Evolutionary conservation across 2,797 vertebrate species (phyloP), one percentile per base, ranked within the genome.

Genomic region (Sebastes melanostomus): DNA sequence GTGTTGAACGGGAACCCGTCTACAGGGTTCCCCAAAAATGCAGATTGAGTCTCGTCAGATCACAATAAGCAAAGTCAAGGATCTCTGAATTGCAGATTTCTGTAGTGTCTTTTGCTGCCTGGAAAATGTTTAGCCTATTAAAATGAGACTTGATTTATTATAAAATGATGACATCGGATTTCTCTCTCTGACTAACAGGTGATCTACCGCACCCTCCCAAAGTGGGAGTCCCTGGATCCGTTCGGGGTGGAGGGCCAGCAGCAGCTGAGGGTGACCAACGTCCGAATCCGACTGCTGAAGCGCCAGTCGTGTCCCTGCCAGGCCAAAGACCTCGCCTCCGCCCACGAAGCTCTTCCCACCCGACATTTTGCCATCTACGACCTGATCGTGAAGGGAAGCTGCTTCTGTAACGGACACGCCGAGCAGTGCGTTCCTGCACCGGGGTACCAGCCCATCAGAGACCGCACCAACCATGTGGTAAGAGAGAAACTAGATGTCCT

Each of bases 331-430:
- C 63, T 87, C 18, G 66, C 83, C 60, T 88, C 77, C 0, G 4
- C 63, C 1, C 67, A 32, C 3, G 72, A 72, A 42, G 70, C 71
- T 18, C 86, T 75, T 8, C 91, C 89, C 12, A 80, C 95, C 6
- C 94, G 84, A 12, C 97, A 98, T 93, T 99, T 98, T 0, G 98
- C 97, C 25, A 80, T 99, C 93, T 98, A 98, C 1, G 98, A 99
- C 93, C 96, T 99, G 90, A 98, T 99, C 1, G 96, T 97, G 84
- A 99, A 98, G 91, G 98, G 98, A 83, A 99, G 97, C 94, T 99
- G 98, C 92, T 97, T 98, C 94, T 99, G 98, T 83, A 98, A 98
- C 0, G 98, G 98, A 73, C 98, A 99, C 0, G 97, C 98, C 0
- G 97, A 98, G 87, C 97, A 97, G 66, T 99, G 98, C 27, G 56